Conservation (phyloP, 1,140 invertebrate genomes). For the Pseudomyrmex gracilis region DNA sequence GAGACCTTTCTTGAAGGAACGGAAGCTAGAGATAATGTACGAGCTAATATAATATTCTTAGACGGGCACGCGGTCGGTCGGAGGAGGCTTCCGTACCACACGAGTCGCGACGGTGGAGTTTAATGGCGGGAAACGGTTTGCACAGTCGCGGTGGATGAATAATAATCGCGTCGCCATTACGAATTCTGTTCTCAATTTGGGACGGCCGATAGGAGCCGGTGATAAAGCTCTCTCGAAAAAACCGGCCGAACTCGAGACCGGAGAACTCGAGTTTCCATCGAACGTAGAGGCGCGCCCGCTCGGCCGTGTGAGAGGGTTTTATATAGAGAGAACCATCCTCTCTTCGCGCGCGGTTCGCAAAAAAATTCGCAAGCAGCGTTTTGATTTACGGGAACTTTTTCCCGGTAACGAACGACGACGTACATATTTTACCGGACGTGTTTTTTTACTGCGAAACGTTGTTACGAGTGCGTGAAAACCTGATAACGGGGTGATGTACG, state of each 20-base stretch:
- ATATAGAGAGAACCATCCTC: constrained; percentile 22
- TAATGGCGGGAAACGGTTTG: constrained; percentile 67
- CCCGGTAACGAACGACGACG: constrained; percentile 49
- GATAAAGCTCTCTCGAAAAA: constrained; percentile 57
- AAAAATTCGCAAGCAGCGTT: constrained; percentile 41
- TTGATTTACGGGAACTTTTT: constrained; percentile 59
- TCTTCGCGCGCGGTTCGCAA: constrained; percentile 18
- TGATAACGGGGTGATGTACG: constrained; percentile 53
- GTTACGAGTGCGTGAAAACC: constrained; percentile 57
- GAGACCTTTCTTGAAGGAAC: constrained; percentile 6
- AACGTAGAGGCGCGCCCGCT: constrained; percentile 11
- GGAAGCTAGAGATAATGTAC: constrained; percentile 71
- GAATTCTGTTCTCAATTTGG: constrained; percentile 68
- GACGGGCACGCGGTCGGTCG: constrained; percentile 65
- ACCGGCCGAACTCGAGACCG: constrained; percentile 36
- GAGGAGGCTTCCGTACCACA: constrained; percentile 39
- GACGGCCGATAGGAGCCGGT: constrained; percentile 52
- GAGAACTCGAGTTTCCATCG: constrained; percentile 45
- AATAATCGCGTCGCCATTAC: constrained; percentile 67
- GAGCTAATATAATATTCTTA: constrained; percentile 79
- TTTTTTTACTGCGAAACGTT: constrained; percentile 47
- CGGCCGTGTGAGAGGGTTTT: constrained; percentile 36
- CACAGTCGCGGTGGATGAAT: constrained; percentile 62
- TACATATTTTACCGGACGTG: constrained; percentile 47
- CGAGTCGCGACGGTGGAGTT: constrained; percentile 25